Evolutionary conservation across 2,888 invertebrate species (phyloP).

Genomic region (Hydrotaea cyrtoneurina): DNA sequence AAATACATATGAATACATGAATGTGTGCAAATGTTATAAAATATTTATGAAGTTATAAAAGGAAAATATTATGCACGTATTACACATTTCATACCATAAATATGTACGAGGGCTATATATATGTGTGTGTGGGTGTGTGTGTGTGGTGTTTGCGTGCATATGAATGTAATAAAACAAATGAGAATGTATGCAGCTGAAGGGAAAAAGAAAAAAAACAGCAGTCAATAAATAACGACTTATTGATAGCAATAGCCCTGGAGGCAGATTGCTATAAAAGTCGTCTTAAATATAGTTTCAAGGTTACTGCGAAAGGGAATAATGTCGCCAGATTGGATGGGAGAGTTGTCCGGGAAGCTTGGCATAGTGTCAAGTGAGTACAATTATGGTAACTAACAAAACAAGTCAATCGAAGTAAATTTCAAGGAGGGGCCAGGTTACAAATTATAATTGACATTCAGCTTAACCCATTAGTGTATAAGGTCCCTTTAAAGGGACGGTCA

Average conservation of each 20-base stretch:
- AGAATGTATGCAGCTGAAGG: background rate
- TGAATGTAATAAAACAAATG: conserved; percentile 7
- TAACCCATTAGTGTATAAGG: too few relatives aligned
- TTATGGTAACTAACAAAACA: too few relatives aligned
- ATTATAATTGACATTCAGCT: too few relatives aligned
- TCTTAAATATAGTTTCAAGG: too few relatives aligned
- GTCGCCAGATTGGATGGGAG: too few relatives aligned
- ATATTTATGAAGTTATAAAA: conserved; percentile 58
- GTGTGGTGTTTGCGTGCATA: background rate
- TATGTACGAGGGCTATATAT: background rate
- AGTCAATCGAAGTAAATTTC: too few relatives aligned
- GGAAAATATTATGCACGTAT: conserved; percentile 57
- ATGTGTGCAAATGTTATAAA: conserved; percentile 52
- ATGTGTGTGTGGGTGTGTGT: background rate
- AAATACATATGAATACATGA: background rate
- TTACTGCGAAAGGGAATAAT: too few relatives aligned
- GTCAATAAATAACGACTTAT: conserved; percentile 3
- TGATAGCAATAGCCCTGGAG: background rate
- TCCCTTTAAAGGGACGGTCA: too few relatives aligned
- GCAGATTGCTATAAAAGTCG: too few relatives aligned
- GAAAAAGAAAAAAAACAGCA: background rate
- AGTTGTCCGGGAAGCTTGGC: too few relatives aligned
- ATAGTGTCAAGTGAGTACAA: too few relatives aligned
- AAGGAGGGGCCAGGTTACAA: too few relatives aligned
- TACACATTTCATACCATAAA: conserved; percentile 49